Conservation (phyloP, 2,113 vertebrate genomes). For the Eclectus roratus region DNA sequence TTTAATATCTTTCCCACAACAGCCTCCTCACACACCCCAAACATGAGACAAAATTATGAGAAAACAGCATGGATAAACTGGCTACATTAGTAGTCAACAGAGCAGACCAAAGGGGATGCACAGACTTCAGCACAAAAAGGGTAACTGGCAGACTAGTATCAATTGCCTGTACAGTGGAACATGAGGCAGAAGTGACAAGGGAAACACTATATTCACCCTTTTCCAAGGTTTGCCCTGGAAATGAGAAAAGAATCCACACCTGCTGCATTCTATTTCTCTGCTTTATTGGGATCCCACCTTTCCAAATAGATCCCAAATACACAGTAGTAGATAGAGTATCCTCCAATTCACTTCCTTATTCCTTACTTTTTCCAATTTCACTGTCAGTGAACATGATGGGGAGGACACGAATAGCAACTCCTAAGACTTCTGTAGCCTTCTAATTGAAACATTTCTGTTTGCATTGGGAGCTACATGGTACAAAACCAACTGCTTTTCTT, state of each 20-base stretch:
- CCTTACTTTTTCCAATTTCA: not conserved
- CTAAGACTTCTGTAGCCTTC: not conserved
- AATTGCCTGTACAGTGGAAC: rapidly evolving
- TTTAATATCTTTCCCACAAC: not conserved
- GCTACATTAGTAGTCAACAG: not conserved
- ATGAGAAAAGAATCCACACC: not conserved
- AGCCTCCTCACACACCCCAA: not conserved
- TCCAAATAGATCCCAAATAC: not conserved
- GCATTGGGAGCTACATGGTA: not conserved
- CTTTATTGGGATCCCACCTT: not conserved
- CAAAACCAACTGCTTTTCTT: not conserved
- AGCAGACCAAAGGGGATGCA: not conserved
- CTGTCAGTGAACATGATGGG: not conserved
- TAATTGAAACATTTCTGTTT: not conserved
- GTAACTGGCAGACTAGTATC: not conserved
- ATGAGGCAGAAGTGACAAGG: not conserved
- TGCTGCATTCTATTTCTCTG: not conserved
- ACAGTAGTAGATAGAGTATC: not conserved
- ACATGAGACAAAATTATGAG: not conserved
- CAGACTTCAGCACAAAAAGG: not conserved
- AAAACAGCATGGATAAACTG: not conserved
- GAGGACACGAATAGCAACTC: not conserved
- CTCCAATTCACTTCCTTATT: not conserved
- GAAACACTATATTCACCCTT: not conserved
- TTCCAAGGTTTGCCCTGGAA: not conserved